Conservation (phyloP, 2,888 invertebrate genomes). For the Lobophora halterata region DNA sequence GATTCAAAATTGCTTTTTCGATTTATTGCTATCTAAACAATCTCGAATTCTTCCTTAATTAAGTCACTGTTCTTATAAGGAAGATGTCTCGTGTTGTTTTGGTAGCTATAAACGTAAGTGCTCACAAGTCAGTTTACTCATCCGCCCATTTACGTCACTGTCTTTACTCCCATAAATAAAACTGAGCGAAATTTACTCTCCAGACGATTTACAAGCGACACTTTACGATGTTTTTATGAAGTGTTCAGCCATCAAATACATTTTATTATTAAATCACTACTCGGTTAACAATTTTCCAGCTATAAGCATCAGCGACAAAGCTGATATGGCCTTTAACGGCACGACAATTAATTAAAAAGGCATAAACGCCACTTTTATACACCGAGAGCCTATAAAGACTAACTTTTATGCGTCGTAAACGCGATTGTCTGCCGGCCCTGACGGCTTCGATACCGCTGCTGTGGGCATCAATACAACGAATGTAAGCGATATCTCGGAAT, state of each 20-base stretch:
- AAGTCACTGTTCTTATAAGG: conserved; percentile 8
- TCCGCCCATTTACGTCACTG: conserved; percentile 8
- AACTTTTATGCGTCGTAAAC: conserved; percentile 81
- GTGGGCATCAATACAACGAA: conserved; percentile 41
- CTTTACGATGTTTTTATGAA: conserved; percentile 70
- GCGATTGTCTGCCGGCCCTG: conserved; percentile 75
- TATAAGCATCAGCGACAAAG: conserved; percentile 69
- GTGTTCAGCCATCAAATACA: conserved; percentile 60
- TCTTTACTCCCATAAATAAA: conserved; percentile 37
- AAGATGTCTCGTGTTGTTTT: conserved; percentile 5
- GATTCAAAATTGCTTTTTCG: conserved; percentile 41
- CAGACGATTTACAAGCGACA: conserved; percentile 49
- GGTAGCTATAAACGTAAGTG: conserved; percentile 1
- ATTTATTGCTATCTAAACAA: conserved; percentile 47
- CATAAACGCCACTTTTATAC: conserved; percentile 80
- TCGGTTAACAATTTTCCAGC: conserved; percentile 69
- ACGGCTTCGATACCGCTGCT: conserved; percentile 59
- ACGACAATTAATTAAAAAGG: conserved; percentile 79
- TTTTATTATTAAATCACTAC: conserved; percentile 76
- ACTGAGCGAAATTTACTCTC: conserved; percentile 40
- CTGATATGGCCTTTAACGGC: conserved; percentile 76
- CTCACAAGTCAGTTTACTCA: conserved; percentile 5
- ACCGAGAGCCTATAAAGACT: conserved; percentile 78
- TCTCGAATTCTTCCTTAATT: conserved; percentile 23
- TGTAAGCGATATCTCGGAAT: conserved; percentile 46